These are phyloP conservation scores for Latrodectus elegans DNA, from an alignment of 2,888 invertebrate genomes.

Conservation along the genomic window DNA sequence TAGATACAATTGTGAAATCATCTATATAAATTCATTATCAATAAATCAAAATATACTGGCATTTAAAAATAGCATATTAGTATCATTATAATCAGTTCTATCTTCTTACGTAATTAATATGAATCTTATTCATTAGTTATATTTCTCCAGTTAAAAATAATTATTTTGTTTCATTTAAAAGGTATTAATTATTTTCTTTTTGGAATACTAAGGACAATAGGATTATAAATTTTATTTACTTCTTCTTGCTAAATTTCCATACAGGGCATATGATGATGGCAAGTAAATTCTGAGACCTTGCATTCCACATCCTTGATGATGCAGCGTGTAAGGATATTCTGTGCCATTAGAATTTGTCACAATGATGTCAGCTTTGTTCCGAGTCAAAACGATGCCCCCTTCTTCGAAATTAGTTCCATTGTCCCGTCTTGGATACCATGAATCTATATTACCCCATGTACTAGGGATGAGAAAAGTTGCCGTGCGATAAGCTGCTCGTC, in stretches of 20 bases:
- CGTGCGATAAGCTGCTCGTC: conserved; percentile 21
- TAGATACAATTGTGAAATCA: too few species aligned
- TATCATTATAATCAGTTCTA: too few species aligned
- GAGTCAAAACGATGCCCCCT: neutral
- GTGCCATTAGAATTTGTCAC: neutral
- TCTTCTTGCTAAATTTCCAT: neutral
- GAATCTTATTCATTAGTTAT: too few species aligned
- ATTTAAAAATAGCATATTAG: too few species aligned
- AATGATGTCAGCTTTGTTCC: conserved; percentile 24
- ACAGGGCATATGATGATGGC: neutral
- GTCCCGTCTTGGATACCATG: neutral
- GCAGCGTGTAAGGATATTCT: conserved; percentile 30
- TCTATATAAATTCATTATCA: too few species aligned
- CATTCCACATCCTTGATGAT: conserved; percentile 46
- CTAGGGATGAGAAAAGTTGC: conserved; percentile 24
- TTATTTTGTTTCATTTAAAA: too few species aligned
- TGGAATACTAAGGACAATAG: too few species aligned
- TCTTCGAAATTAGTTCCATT: conserved; percentile 10
- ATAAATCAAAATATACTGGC: too few species aligned
- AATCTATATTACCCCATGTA: conserved; percentile 21
- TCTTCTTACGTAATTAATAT: too few species aligned
- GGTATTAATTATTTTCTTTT: too few species aligned
- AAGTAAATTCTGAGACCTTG: conserved; percentile 23
- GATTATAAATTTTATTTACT: too few species aligned
- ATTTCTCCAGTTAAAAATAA: too few species aligned